Conservation (phyloP, 2,888 invertebrate species). For the Coremacera marginata region DNA sequence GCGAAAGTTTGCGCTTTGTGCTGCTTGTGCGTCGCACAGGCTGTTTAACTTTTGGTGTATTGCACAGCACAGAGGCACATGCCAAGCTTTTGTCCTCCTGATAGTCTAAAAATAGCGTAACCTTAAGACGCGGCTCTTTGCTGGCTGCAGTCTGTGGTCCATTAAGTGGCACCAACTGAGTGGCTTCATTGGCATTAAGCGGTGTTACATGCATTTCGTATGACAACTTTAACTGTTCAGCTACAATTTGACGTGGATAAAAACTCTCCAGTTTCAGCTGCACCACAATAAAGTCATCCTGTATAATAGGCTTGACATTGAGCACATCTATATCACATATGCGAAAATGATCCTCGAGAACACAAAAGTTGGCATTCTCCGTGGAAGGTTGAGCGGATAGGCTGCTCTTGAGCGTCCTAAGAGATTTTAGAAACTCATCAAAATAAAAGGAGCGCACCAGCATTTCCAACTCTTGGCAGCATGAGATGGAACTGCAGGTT, state of each 20-base stretch:
- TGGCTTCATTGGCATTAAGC: constrained; percentile 41
- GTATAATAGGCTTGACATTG: constrained; percentile 65
- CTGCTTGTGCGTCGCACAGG: constrained; percentile 79
- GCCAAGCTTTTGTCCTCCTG: constrained; percentile 86
- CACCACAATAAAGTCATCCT: constrained; percentile 72
- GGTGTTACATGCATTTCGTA: constrained; percentile 72
- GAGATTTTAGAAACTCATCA: constrained; percentile 83
- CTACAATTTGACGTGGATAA: constrained; percentile 77
- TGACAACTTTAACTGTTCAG: constrained; percentile 76
- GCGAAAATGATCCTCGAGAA: constrained; percentile 71
- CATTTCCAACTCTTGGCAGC: constrained; percentile 80
- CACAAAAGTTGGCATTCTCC: constrained; percentile 66
- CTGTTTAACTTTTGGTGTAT: constrained; percentile 73
- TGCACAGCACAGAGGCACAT: constrained; percentile 80
- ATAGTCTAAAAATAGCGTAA: constrained; percentile 80
- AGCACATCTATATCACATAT: constrained; percentile 63
- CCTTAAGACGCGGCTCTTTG: constrained; percentile 67
- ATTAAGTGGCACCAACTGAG: constrained; percentile 7
- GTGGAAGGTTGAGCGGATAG: constrained; percentile 61
- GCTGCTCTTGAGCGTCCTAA: constrained; percentile 67
- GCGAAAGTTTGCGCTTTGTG: constrained; percentile 77
- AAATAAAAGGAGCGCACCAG: constrained; percentile 83
- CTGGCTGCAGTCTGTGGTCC: background rate
- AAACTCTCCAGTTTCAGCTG: constrained; percentile 73
- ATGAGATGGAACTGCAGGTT: constrained; percentile 83